Conservation (phyloP, 1,140 invertebrate genomes). For the Drosophila persimilis region DNA sequence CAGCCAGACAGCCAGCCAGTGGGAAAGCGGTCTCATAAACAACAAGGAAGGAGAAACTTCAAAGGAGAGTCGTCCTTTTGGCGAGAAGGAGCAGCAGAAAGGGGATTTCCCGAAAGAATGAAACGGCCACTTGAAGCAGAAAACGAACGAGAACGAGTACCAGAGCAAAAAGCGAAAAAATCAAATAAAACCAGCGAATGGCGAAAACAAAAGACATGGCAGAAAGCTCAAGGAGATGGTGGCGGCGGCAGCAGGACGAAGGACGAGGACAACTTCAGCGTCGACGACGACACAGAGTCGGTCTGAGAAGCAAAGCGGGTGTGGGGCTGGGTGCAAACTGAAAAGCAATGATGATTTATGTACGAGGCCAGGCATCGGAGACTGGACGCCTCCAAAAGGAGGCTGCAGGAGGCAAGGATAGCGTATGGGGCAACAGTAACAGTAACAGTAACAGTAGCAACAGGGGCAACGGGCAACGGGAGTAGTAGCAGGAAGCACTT, state of each 20-base stretch:
- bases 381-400: constrained; percentile 14
- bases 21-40: constrained; percentile 24
- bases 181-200: constrained; percentile 6
- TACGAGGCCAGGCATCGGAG: constrained; percentile 69
- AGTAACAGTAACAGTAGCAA: too few relatives aligned
- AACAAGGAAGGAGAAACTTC: constrained; percentile 25
- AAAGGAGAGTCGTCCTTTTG: constrained; percentile 24
- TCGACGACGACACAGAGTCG: constrained; percentile 32
- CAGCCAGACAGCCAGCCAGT: constrained; percentile 3
- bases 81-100: background rate
- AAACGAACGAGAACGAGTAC: constrained; percentile 33
- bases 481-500: constrained; percentile 49
- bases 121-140: constrained; percentile 72
- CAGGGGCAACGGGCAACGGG: background rate
- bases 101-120: constrained; percentile 54
- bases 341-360: constrained; percentile 81
- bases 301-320: background rate
- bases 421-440: too few relatives aligned
- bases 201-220: constrained; percentile 64
- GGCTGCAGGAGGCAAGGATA: background rate
- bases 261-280: constrained; percentile 58
- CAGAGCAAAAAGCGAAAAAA: constrained; percentile 2
- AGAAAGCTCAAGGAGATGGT: constrained; percentile 25
- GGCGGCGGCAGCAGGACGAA: constrained; percentile 34
- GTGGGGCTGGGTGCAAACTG: constrained; percentile 41